Percentiles rank a stretch among this genome's conserved stretches.
These are phyloP conservation scores for Drosophila anceps DNA, from an alignment of 2,888 invertebrate species.

Conservation along the genomic window DNA sequence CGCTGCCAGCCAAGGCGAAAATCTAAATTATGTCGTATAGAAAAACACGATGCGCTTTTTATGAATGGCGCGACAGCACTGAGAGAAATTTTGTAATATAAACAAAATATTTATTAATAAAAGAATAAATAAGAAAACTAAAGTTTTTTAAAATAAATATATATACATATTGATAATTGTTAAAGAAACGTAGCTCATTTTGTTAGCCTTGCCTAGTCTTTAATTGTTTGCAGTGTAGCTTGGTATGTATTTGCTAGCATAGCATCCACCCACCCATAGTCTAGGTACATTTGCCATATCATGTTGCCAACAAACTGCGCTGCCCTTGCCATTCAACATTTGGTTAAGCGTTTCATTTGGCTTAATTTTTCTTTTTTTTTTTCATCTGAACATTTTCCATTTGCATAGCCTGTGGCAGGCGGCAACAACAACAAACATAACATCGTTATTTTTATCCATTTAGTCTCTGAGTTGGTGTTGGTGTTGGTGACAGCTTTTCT, in stretches of 20 bases:
- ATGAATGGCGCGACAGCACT: constrained; percentile 56
- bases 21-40: constrained; percentile 80
- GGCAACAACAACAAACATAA: constrained; percentile 33
- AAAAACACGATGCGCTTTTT: constrained; percentile 70
- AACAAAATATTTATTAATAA: neutral
- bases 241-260: neutral
- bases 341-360: constrained; percentile 57
- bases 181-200: neutral
- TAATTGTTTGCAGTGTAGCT: constrained; percentile 21
- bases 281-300: constrained; percentile 59
- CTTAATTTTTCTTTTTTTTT: constrained; percentile 16
- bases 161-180: neutral
- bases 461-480: constrained; percentile 66
- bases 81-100: constrained; percentile 15
- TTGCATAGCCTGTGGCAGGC: constrained; percentile 47
- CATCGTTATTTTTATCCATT: constrained; percentile 69
- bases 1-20: constrained; percentile 53
- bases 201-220: neutral
- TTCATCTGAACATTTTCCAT: constrained; percentile 55
- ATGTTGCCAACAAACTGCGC: constrained; percentile 51
- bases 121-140: neutral
- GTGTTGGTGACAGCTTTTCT: constrained; percentile 70
- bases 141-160: neutral
- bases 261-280: constrained; percentile 41
- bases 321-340: constrained; percentile 38